phyloP scores from a whole-genome alignment of 2,797 vertebrate genomes.

The Lithobates sylvaticus region DNA sequence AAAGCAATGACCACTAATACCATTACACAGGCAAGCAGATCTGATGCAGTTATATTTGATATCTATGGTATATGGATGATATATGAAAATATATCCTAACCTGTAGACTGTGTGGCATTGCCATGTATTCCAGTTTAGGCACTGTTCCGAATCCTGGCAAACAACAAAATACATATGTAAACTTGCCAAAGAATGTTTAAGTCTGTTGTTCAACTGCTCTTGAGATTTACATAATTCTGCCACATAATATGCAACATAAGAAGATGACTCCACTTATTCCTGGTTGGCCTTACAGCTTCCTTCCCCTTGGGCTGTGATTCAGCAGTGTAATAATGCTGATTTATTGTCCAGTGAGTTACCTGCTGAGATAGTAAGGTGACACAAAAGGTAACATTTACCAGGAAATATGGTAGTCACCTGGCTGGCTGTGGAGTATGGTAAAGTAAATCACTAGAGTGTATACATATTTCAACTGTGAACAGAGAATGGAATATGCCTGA shows the following conservation, averaged over 20 bases:
- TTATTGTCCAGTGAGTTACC: too few relatives aligned
- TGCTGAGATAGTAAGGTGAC: background rate
- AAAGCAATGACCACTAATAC: constrained; percentile 37
- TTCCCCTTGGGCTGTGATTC: too few relatives aligned
- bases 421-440: background rate
- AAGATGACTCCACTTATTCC: too few relatives aligned
- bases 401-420: background rate
- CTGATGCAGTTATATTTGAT: constrained; percentile 8
- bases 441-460: background rate
- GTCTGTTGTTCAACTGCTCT: too few relatives aligned
- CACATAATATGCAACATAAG: too few relatives aligned
- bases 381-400: background rate
- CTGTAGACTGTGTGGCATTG: background rate
- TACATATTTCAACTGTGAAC: too few relatives aligned
- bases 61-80: background rate
- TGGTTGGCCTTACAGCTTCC: too few relatives aligned
- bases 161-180: background rate
- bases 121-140: too few relatives aligned
- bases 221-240: too few relatives aligned
- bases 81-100: background rate
- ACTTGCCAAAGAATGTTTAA: background rate
- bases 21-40: constrained; percentile 19
- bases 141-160: background rate
- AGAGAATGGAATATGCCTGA: too few relatives aligned
- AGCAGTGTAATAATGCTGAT: too few relatives aligned